Evolutionary conservation across 2,888 invertebrate genomes (phyloP).

Genomic region (Epistrophella euchroma): DNA sequence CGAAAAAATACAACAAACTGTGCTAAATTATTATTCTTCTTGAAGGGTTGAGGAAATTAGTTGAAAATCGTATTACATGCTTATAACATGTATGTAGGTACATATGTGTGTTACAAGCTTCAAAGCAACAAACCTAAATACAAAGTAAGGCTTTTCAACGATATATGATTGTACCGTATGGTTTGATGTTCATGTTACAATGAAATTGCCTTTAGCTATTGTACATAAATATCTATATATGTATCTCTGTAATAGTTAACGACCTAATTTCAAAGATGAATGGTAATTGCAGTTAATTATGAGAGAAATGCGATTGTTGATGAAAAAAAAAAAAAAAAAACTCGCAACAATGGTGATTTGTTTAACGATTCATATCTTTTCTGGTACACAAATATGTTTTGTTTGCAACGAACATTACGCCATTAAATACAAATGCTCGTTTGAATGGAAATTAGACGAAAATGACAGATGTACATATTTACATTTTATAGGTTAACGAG

Average conservation of each 20-base stretch:
- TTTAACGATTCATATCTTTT: conserved; percentile 16
- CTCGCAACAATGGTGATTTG: conserved; percentile 14
- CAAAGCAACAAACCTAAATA: background rate
- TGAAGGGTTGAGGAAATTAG: background rate
- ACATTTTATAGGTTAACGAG: background rate
- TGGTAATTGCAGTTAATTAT: conserved; percentile 45
- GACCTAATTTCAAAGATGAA: conserved; percentile 44
- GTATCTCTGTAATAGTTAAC: background rate
- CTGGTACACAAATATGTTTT: background rate
- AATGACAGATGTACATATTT: background rate
- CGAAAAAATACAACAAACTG: background rate
- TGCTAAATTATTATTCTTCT: background rate
- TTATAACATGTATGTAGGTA: background rate
- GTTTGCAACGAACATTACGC: background rate
- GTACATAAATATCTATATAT: background rate
- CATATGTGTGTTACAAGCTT: background rate
- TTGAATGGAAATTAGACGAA: background rate
- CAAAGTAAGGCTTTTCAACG: background rate
- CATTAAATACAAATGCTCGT: background rate
- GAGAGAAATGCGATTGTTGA: conserved; percentile 20
- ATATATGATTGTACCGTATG: background rate
- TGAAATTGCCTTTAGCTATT: conserved; percentile 1
- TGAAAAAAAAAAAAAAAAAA: background rate
- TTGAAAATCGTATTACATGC: background rate
- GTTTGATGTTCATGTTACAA: background rate